Evolutionary conservation across 2,888 invertebrate species (phyloP), one percentile per base, ranked within the genome.

Genomic region (Entomobrya multifasciata): DNA sequence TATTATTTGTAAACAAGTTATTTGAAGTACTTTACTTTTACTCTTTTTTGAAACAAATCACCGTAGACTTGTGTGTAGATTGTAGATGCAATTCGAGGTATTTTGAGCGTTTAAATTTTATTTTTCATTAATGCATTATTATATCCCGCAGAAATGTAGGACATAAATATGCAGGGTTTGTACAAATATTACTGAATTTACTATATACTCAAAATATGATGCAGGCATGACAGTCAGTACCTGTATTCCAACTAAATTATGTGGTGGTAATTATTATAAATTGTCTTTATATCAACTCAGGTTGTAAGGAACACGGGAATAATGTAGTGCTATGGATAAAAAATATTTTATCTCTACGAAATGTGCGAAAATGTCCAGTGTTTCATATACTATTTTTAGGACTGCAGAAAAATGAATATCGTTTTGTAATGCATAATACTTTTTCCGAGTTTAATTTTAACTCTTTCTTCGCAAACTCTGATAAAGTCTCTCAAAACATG

Each of bases 141-240:
- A 20, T 4, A n/a, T 57, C 57, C n/a, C 20, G 3, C 15, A 49
- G n/a, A 44, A 13, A 11, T 15, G 27, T 8, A 17, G 22, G 30
- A 27, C 25, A n/a, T n/a, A 25, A 49, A 22, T 13, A 25, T 65
- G 49, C 11, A 62, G 30, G 36, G 47, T 27, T 47, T 78, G 78
- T 78, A 62, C 62, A 78, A 78, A 78, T 65, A 60, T 27, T 22
- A 22, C n/a, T 47, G 44, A 67, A 47, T 52, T 74, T 67, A 67
- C 25, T 22, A 47, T 41, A 47, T 36, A 62, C 62, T 30, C 13
- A 65, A 65, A 36, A 65, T 36, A 36, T 13, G 10, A 36, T 36
- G 15, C 36, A 62, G 41, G 67, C 67, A 44, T 67, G 67, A 67
- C 47, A 67, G 67, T 47, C 41, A 67, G 67, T 67, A 67, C 67